Evolutionary conservation across 2,797 vertebrate genomes (phyloP).

Genomic region (Sphenodon punctatus): DNA sequence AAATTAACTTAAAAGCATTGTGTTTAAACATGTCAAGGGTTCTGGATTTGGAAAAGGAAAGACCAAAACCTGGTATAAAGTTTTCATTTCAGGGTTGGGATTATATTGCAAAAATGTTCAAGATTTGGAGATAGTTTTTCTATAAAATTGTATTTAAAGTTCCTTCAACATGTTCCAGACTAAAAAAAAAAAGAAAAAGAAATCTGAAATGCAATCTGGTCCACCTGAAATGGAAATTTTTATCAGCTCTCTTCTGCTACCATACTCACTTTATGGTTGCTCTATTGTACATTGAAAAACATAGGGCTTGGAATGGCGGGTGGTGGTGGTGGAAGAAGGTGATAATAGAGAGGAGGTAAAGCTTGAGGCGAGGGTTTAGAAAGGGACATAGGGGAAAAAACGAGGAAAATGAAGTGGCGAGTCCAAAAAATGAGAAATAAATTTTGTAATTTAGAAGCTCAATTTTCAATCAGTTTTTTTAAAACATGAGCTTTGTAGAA

Average conservation of each 20-base stretch:
- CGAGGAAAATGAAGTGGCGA: no score
- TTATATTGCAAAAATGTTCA: constrained; percentile 48
- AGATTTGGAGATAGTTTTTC: constrained; percentile 11
- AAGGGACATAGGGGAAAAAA: no score
- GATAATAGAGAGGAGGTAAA: not conserved
- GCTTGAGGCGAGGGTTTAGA: no score
- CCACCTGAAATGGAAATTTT: no score
- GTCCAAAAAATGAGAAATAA: not conserved
- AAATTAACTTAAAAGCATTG: constrained; percentile 65
- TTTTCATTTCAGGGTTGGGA: constrained; percentile 45
- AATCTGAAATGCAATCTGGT: constrained; percentile 35
- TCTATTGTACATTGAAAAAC: not conserved
- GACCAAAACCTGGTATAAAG: constrained; percentile 15
- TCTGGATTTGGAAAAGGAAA: constrained; percentile 42
- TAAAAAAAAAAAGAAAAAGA: no score
- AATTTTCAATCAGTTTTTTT: not conserved
- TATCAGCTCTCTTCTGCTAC: not conserved
- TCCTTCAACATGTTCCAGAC: constrained; percentile 38
- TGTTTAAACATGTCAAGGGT: constrained; percentile 59
- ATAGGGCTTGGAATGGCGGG: not conserved
- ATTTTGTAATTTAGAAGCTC: not conserved
- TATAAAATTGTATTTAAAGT: constrained; percentile 27
- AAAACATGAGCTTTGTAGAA: not conserved
- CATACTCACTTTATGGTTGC: not conserved
- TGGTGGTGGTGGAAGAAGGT: not conserved